Evolutionary conservation across 2,113 vertebrate species (phyloP), one percentile per base, ranked within the genome.

Genomic region (Asarcornis scutulata): DNA sequence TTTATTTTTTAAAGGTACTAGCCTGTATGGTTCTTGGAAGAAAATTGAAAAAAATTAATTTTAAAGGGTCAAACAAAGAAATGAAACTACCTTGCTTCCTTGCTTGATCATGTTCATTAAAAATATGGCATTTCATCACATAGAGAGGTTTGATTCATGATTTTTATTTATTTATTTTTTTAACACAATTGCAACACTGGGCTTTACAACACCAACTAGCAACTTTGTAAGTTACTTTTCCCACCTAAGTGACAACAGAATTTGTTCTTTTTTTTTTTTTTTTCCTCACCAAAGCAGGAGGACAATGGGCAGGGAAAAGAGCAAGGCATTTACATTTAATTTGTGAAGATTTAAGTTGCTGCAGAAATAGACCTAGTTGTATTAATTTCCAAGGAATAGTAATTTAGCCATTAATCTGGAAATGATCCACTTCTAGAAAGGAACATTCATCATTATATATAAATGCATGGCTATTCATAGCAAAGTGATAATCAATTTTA

Each of bases 281-380:
- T 25, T 23, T 34, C 13, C 14, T 3, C 15, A 48, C 3, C 9
- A 1, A 0, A 74, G 6, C 1, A 2, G 15, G 29, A 83, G 46
- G 8, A 23, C 68, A 71, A 67, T 40, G 17, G 21, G 2, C 25
- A 83, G 34, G 44, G 29, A 64, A 66, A 91, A 52, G 23, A 76
- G 2, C 9, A 75, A 82, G 69, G 2, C 1, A 31, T 87, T 94
- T 71, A 1, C 2, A 3, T 55, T 85, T 59, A 1, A 23, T 76
- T 76, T 87, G 25, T 73, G 75, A 86, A 44, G 44, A 27, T 73
- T 82, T 76, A 29, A 8, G 2, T 44, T 91, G 8, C 62, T 77
- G 23, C 13, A 53, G 58, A 53, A 68, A 34, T 56, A 78, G 34
- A 36, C 25, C 4, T 10, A 56, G 29, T 38, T 72, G 23, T 66